Base-by-base conservation (phyloP, 2,888 invertebrate genomes). In the Cosmia trapezina region DNA sequence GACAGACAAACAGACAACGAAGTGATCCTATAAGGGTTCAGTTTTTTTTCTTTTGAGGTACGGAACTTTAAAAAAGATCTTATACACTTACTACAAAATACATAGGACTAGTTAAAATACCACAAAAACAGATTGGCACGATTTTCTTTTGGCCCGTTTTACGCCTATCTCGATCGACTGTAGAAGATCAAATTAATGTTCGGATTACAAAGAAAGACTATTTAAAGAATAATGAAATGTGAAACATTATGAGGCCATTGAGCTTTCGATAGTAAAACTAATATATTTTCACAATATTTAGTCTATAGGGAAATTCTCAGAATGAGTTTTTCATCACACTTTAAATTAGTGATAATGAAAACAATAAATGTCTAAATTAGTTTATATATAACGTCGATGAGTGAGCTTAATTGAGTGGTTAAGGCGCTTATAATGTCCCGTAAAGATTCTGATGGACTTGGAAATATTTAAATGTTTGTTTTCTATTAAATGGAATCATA, bases 221-320 rank as follows among this genome's bases (percentile, higher is more conserved):
- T 69, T 57, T 45, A 61, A 57, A 37, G 45, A 28, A 51, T 22
- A 41, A 19, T 78, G 57, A 53, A 77, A 76, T 41, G n/a, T 22
- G n/a, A 70, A 62, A 62, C 57, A 53, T 11, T 22, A 63, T 14
- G 51, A 45, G 53, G 41, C 19, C 66, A 41, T 41, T 51, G 51
- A 14, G 8, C 45, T 60, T 41, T 60, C 0, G 6, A 53, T 28
- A 14, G 2, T 28, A 41, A 47, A 43, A 33, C 11, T 37, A 14
- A n/a, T n/a, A 28, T n/a, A n/a, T 51, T 17, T 51, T 28, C 9
- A 41, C 14, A 41, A 22, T 9, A 41, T 6, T 47, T 37, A 47
- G 22, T 49, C 11, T 7, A 37, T 57, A 4, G 4, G 2, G 1
- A 9, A 47, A 28, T 59, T 22, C 6, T 53, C 2, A 8, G n/a